phyloP scores from a whole-genome alignment of 2,888 invertebrate species.

The Tetragonula carbonaria region DNA sequence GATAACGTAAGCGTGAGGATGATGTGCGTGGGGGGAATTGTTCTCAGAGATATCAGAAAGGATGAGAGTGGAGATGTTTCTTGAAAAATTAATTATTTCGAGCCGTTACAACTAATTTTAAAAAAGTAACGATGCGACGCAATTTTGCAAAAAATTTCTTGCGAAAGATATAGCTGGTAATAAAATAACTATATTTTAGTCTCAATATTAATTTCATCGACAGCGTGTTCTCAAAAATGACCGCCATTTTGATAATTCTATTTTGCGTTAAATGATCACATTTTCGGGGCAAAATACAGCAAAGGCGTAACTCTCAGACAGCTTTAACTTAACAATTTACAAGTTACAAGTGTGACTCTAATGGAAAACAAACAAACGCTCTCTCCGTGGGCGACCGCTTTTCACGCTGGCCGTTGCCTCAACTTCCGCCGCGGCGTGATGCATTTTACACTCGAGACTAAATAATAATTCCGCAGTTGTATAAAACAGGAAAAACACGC shows the following conservation, averaged over 20 bases:
- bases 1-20: background rate
- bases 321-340: background rate
- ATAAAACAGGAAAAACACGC: background rate
- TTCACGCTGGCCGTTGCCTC: background rate
- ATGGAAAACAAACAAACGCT: background rate
- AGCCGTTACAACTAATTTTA: background rate
- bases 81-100: background rate
- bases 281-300: background rate
- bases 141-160: too few relatives aligned
- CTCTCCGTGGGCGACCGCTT: background rate
- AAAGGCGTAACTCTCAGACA: background rate
- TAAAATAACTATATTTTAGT: background rate
- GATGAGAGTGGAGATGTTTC: background rate
- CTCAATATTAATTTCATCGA: background rate
- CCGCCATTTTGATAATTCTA: background rate
- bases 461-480: conserved; percentile 16
- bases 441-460: conserved; percentile 11
- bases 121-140: too few relatives aligned
- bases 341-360: background rate
- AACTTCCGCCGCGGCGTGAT: background rate
- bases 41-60: background rate
- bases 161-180: too few relatives aligned
- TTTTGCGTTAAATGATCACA: background rate
- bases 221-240: background rate
- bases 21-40: background rate